Evolutionary conservation across 2,797 vertebrate species (phyloP).

Genomic region (Echiichthys vipera): DNA sequence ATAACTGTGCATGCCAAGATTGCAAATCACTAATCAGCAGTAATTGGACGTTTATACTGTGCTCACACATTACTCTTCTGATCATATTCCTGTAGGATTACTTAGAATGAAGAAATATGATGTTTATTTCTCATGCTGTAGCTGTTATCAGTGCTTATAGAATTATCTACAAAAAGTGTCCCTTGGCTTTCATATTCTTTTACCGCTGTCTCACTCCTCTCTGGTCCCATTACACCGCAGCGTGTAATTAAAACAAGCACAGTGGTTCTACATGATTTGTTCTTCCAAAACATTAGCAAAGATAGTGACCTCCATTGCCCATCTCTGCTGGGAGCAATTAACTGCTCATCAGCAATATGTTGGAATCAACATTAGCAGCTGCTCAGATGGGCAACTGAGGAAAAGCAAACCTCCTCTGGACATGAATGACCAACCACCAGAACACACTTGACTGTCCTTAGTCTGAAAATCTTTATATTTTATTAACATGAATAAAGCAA

Average conservation of each 20-base stretch:
- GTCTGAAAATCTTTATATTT: too few species aligned
- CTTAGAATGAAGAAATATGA: conserved; percentile 11
- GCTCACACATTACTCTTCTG: conserved; percentile 11
- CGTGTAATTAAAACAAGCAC: conserved; percentile 44
- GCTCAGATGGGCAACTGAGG: conserved; percentile 34
- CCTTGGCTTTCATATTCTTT: neutral
- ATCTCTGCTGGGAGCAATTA: conserved; percentile 43
- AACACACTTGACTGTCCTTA: conserved; percentile 1
- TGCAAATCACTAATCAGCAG: conserved; percentile 13
- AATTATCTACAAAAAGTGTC: conserved; percentile 19
- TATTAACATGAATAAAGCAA: conserved; percentile 32
- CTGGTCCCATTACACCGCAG: conserved; percentile 22
- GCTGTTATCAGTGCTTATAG: conserved; percentile 21
- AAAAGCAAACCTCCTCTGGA: conserved; percentile 24
- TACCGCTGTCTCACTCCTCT: conserved; percentile 4
- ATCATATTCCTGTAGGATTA: conserved; percentile 17
- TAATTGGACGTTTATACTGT: conserved; percentile 6
- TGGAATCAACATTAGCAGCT: conserved; percentile 54
- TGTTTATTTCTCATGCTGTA: conserved; percentile 6
- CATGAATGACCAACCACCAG: conserved; percentile 8
- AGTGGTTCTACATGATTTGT: conserved; percentile 36
- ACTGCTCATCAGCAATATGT: conserved; percentile 50
- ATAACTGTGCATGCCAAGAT: neutral
- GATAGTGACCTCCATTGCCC: conserved; percentile 28
- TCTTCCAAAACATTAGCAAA: conserved; percentile 55